phyloP scores from a whole-genome alignment of 2,113 vertebrate species.

The Brachypodius melanocephalos region DNA sequence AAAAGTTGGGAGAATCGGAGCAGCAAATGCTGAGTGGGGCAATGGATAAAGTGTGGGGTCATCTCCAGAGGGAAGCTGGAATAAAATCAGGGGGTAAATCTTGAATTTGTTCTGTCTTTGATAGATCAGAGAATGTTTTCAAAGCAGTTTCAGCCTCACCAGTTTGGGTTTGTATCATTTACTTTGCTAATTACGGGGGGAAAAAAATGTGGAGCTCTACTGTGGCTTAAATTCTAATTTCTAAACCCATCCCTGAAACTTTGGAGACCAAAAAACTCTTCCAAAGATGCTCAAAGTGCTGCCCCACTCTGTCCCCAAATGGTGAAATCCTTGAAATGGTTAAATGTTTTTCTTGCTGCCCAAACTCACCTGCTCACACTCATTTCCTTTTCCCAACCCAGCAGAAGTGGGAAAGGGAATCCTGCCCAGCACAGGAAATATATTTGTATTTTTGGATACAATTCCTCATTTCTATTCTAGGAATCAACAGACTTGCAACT shows the following conservation, averaged over 20 bases:
- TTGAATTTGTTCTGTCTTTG: neutral
- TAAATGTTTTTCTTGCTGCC: neutral
- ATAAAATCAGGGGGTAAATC: rapidly evolving
- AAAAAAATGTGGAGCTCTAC: neutral
- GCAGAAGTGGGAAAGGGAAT: neutral
- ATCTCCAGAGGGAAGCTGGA: neutral
- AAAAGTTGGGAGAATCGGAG: neutral
- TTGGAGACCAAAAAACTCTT: neutral
- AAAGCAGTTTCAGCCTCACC: neutral
- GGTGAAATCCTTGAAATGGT: neutral
- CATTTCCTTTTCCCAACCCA: neutral
- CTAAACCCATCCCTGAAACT: neutral
- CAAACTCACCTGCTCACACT: neutral
- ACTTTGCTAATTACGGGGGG: neutral
- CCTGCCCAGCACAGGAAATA: conserved; percentile 37
- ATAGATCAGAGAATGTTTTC: neutral
- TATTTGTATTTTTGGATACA: neutral
- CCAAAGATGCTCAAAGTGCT: neutral
- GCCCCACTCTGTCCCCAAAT: neutral
- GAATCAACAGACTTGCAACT: neutral
- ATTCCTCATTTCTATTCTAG: neutral
- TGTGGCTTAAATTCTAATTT: neutral
- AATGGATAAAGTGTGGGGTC: neutral
- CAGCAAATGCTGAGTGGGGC: neutral
- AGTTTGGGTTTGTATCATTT: neutral